Percentiles rank a stretch among this genome's conserved stretches.
These are phyloP conservation scores for Centrocercus urophasianus DNA, from an alignment of 2,113 vertebrate species.

Conservation along the genomic window DNA sequence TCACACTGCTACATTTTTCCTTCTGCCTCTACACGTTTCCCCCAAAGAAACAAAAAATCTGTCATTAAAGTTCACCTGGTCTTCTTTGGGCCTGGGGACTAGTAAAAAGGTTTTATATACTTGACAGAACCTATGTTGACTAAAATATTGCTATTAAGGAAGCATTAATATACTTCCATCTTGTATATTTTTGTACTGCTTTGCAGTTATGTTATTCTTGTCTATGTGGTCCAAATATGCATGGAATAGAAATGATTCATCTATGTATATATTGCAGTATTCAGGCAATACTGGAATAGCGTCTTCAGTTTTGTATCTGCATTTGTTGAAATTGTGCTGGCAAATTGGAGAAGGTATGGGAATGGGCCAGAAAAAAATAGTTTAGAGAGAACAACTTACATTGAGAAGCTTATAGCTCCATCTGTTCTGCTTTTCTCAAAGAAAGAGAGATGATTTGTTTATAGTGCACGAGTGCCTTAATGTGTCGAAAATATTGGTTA, in stretches of 20 bases:
- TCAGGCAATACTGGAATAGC: background rate
- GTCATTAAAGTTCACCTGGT: background rate
- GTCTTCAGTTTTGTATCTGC: fast-evolving
- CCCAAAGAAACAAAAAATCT: background rate
- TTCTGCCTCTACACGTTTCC: background rate
- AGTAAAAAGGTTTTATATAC: background rate
- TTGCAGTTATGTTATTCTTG: background rate
- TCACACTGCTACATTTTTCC: background rate
- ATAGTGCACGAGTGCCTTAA: background rate
- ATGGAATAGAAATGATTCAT: background rate
- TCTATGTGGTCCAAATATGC: background rate
- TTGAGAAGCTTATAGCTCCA: slow-evolving; percentile 16
- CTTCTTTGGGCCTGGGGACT: background rate
- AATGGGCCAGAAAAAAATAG: slow-evolving; percentile 4
- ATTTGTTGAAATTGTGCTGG: slow-evolving; percentile 3
- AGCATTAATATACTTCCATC: background rate
- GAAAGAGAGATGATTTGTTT: background rate
- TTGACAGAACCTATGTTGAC: background rate
- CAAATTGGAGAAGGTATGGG: background rate
- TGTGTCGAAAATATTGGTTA: background rate
- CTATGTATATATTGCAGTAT: fast-evolving
- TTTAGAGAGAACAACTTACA: slow-evolving; percentile 9
- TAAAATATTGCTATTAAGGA: background rate
- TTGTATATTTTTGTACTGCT: background rate
- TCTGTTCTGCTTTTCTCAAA: slow-evolving; percentile 23